phyloP scores from a whole-genome alignment of 2,113 vertebrate genomes.

The Passer domesticus region DNA sequence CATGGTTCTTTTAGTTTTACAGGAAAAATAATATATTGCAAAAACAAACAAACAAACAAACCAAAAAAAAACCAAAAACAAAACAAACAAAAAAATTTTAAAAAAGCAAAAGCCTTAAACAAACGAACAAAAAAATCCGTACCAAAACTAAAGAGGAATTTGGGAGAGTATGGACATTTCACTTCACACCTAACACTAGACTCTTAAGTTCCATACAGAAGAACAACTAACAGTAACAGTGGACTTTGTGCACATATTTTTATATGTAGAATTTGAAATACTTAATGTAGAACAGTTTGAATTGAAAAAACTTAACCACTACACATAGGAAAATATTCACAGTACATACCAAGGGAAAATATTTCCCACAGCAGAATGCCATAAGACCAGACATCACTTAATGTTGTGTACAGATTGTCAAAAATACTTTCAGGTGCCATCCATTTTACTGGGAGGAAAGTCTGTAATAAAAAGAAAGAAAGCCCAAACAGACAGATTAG shows the following conservation, averaged over 20 bases:
- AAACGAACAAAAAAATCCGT: accelerated
- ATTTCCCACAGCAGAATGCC: slow-evolving; percentile 99
- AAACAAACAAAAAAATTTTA: neutral
- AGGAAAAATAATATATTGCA: neutral
- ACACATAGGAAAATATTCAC: neutral
- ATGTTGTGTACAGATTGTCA: slow-evolving; percentile 95
- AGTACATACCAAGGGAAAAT: slow-evolving; percentile 91
- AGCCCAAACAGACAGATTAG: neutral
- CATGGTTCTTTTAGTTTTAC: neutral
- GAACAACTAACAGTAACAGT: neutral
- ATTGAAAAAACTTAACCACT: neutral
- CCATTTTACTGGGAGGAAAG: slow-evolving; percentile 98
- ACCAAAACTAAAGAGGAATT: neutral
- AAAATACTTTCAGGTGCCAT: slow-evolving; percentile 99
- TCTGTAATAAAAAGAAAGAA: slow-evolving; percentile 73
- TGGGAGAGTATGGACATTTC: neutral
- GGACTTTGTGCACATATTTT: neutral
- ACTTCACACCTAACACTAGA: neutral
- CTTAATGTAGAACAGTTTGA: neutral
- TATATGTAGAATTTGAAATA: neutral
- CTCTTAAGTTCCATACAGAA: neutral
- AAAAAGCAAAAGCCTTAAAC: neutral
- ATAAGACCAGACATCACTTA: slow-evolving; percentile 98
- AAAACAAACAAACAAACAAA: neutral
- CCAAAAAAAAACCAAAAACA: no score